These are phyloP conservation scores for Seriola aureovittata DNA, from an alignment of 2,113 vertebrate genomes.

Conservation along the genomic window DNA sequence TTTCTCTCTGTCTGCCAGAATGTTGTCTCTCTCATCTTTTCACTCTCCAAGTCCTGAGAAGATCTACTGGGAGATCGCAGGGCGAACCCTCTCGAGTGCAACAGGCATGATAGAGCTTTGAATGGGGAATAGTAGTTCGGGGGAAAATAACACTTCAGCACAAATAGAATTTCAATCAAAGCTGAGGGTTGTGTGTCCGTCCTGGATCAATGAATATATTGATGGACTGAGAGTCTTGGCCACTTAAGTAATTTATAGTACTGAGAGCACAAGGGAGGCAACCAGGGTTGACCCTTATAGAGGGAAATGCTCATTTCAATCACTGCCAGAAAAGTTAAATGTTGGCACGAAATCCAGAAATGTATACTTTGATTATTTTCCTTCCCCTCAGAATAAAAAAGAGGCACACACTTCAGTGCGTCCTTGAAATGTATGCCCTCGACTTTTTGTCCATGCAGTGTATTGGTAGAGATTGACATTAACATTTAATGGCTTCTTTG, in stretches of 20 bases:
- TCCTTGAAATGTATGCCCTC: constrained; percentile 15
- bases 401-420: not conserved
- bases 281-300: constrained; percentile 9
- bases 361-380: not conserved
- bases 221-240: constrained; percentile 16
- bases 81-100: constrained; percentile 26
- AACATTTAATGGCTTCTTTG: constrained; percentile 14
- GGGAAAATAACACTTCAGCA: constrained; percentile 32
- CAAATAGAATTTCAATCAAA: constrained; percentile 57
- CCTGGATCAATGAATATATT: constrained; percentile 51
- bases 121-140: constrained; percentile 29
- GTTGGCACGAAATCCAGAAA: not conserved
- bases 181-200: not conserved
- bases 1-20: constrained; percentile 31
- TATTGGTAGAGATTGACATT: constrained; percentile 25
- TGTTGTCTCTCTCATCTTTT: constrained; percentile 27
- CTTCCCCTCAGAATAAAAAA: not conserved
- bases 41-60: constrained; percentile 39
- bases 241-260: constrained; percentile 32
- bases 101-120: constrained; percentile 29
- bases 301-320: constrained; percentile 11
- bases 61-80: constrained; percentile 44
- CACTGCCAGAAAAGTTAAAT: constrained; percentile 19
- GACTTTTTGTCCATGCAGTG: not conserved
- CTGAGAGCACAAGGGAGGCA: not conserved